Base-by-base conservation (phyloP, 2,113 vertebrate species). In the Crotophaga sulcirostris region DNA sequence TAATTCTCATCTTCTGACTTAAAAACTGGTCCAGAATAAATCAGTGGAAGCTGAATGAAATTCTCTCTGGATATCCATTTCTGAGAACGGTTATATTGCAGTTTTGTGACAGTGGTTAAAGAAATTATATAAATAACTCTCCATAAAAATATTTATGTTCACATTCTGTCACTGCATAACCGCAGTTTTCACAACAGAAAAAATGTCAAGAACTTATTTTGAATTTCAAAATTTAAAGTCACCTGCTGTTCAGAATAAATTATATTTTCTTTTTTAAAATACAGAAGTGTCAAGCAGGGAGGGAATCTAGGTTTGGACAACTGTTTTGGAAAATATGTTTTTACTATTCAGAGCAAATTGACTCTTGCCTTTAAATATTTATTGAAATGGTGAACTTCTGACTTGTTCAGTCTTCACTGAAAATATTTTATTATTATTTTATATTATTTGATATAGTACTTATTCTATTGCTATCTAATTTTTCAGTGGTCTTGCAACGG, bases 141-240 rank as follows among this genome's bases (percentile, higher is more conserved):
- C 42, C 38, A 56, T 77, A 80, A 87, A 94, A 81, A 67, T 63
- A 9, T 70, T 92, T 89, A 59, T 78, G 25, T 63, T 93, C 79
- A 55, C 47, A 60, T 56, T 90, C 76, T 77, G 64, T 86, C 52
- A 85, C 44, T 21, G 29, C 18, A 87, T 87, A 92, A 31, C 13
- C 33, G 14, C 11, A 59, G 31, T 88, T 86, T 90, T 77, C 33
- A 58, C 54, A 72, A 29, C 55, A 81, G 51, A 74, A 85, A 60
- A 67, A 80, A 45, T 58, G 10, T 23, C 19, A 93, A 70, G 26
- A 84, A 67, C 31, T 78, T 47, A 3, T 26, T 84, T 52, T 72
- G 80, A 93, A 84, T 89, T 94, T 68, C 34, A 88, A 84, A 92
- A 84, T 76, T 69, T 62, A n/a, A 87, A 66, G 49, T 42, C 40